phyloP scores from a whole-genome alignment of 2,113 vertebrate species.

The Melanerpes aurifrons region DNA sequence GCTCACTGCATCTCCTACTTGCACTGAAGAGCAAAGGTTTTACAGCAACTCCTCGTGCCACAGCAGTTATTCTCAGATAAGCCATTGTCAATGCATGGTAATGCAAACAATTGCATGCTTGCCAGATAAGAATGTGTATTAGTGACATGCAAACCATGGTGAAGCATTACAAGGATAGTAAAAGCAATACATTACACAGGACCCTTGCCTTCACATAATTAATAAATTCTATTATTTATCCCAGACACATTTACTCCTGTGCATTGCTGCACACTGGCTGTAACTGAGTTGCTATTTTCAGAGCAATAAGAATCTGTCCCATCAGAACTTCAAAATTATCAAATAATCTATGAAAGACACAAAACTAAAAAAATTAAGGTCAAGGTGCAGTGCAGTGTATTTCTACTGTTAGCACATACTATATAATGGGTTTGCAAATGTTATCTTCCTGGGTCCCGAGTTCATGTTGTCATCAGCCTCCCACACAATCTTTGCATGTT shows the following conservation, averaged over 20 bases:
- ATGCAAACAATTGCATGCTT: background rate
- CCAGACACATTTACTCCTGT: background rate
- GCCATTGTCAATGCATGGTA: background rate
- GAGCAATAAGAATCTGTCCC: constrained; percentile 2
- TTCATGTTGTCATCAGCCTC: background rate
- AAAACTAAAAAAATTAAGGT: background rate
- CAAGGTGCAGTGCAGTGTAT: background rate
- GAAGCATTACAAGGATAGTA: background rate
- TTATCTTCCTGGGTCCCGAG: background rate
- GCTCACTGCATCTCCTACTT: background rate
- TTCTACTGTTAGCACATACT: background rate
- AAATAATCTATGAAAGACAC: background rate
- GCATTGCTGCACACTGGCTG: background rate
- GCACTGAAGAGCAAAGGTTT: background rate
- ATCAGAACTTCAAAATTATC: background rate
- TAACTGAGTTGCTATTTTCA: constrained; percentile 16
- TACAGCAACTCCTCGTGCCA: background rate
- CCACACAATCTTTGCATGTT: background rate
- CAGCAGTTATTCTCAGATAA: background rate
- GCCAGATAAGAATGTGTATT: background rate
- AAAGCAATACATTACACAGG: background rate
- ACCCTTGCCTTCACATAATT: background rate
- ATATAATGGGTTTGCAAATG: fast-evolving
- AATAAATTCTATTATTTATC: background rate
- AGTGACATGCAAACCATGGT: background rate